Base-by-base conservation (phyloP, 2,888 invertebrate genomes). In the Cylloceria caligata region DNA sequence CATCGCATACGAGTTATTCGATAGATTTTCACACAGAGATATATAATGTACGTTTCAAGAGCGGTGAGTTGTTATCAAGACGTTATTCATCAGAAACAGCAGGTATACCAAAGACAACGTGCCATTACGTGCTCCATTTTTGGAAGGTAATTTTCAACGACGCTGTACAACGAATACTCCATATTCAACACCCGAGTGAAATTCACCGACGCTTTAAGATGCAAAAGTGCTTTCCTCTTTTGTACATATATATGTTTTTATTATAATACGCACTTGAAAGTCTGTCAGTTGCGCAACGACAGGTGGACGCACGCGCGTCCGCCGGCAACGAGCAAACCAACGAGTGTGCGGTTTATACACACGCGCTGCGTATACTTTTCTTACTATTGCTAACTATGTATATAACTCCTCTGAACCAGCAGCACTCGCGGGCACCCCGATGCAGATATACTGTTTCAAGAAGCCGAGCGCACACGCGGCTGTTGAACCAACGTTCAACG, bases 121-220 rank as follows among this genome's bases (percentile, higher is more conserved):
- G 55, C 69, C 73, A 73, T 81, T 77, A 77, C 55, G n/a, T 36
- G 45, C 3, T n/a, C 64, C 81, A 81, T 81, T 77, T 81, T 77
- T 34, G 77, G 77, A 73, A 2, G 60, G 30, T 39, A 42, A 49
- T 76, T 45, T 68, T 75, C 30, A 42, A 27, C 62, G 24, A 60
- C 49, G n/a, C 52, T 6, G 39, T 45, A 42, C 36, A 30, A 39
- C 71, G 39, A 30, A 16, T 16, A 24, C 30, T 9, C 24, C 42
- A 13, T 19, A 19, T 24, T 71, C 30, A 24, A 55, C 27, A 21
- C 34, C 6, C 19, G 27, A 60, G 76, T 47, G 67, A 75, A 75
- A 67, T 75, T 67, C 30, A 16, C 60, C 60, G 55, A 27, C 21
- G 11, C n/a, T 21, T 71, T 65, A 27, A 52, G 49, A 52, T 49